Conservation (phyloP, 2,888 invertebrate species). For the Eucriotettix oculatus region DNA sequence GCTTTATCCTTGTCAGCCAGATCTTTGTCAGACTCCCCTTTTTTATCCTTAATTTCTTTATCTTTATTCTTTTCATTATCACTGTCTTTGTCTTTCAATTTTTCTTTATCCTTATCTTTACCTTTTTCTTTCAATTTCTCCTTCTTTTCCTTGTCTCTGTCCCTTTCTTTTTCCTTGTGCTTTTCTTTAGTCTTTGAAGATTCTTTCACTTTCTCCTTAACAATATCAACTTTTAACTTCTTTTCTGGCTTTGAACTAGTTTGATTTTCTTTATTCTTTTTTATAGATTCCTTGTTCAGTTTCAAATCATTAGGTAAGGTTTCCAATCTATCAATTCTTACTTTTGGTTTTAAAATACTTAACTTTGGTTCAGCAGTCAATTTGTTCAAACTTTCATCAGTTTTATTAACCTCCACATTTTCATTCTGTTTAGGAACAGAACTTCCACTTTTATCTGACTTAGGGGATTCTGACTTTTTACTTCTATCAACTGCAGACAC, state of each 20-base stretch:
- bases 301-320: not conserved
- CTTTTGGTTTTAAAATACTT: slow-evolving; percentile 10
- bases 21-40: slow-evolving; percentile 25
- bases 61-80: slow-evolving; percentile 25
- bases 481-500: slow-evolving; percentile 22
- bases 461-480: slow-evolving; percentile 2
- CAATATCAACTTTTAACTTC: slow-evolving; percentile 5
- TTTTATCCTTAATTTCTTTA: slow-evolving; percentile 14
- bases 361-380: slow-evolving; percentile 4
- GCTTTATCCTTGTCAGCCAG: slow-evolving; percentile 48
- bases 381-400: not conserved
- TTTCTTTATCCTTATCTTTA: slow-evolving; percentile 15
- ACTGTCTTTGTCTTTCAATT: slow-evolving; percentile 20
- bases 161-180: slow-evolving; percentile 13
- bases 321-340: slow-evolving; percentile 5
- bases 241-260: slow-evolving; percentile 1
- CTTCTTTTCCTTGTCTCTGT: slow-evolving; percentile 15
- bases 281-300: slow-evolving; percentile 1
- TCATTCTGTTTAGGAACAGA: slow-evolving; percentile 11
- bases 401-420: slow-evolving; percentile 12
- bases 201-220: slow-evolving; percentile 16
- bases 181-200: slow-evolving; percentile 24
- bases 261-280: slow-evolving; percentile 5
- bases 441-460: slow-evolving; percentile 21
- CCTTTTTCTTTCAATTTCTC: slow-evolving; percentile 17